Evolutionary conservation across 2,113 vertebrate genomes (phyloP).

Genomic region (Alethe diademata): DNA sequence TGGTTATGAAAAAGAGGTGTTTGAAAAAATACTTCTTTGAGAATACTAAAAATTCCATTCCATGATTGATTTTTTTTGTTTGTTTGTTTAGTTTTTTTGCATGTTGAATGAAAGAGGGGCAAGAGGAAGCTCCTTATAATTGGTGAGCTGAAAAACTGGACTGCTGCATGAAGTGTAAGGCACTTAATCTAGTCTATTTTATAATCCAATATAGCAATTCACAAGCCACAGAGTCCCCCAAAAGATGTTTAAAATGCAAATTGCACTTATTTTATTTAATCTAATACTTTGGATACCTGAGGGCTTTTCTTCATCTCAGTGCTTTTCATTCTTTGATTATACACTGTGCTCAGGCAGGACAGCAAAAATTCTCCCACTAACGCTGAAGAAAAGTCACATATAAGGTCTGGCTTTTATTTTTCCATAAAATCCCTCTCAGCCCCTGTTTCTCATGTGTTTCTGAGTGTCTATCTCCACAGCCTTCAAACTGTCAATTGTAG

Average conservation of each 20-base stretch:
- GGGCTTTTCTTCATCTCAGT: not conserved
- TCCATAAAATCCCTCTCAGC: not conserved
- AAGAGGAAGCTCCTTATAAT: not conserved
- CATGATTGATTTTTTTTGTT: accelerated
- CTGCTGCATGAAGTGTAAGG: not conserved
- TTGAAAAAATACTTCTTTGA: not conserved
- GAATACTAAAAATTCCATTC: not conserved
- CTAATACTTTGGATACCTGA: not conserved
- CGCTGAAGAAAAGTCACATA: not conserved
- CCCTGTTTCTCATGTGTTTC: not conserved
- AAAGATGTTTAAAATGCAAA: constrained; percentile 50
- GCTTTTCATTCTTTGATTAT: not conserved
- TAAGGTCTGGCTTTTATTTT: not conserved
- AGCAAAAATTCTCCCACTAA: not conserved
- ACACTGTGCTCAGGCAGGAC: not conserved
- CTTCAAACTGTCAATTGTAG: not conserved
- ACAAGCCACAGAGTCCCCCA: not conserved
- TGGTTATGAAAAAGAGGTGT: not conserved
- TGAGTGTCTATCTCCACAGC: not conserved
- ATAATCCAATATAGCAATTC: not conserved
- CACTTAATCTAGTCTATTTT: not conserved
- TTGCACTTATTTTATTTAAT: not conserved
- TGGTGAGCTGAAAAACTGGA: not conserved
- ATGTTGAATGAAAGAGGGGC: not conserved
- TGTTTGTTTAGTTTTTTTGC: not conserved